Evolutionary conservation across 2,113 vertebrate species (phyloP), one percentile per base, ranked within the genome.

Genomic region (Peromyscus maniculatus): DNA sequence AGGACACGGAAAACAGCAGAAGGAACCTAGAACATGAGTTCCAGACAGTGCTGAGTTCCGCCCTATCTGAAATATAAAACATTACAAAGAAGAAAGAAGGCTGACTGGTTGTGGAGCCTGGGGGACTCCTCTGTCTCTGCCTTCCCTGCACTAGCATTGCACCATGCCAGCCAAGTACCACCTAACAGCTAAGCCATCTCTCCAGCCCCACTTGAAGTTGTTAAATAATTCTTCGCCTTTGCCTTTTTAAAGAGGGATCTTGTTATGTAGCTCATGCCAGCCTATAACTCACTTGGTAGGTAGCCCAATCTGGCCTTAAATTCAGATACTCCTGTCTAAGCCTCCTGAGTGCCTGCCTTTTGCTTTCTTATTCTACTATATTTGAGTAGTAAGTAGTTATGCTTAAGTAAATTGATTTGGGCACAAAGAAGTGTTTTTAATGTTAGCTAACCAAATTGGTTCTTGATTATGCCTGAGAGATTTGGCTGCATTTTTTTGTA

Each of bases 401-500:
- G 21, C 33, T 83, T 83, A 86, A 89, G 55, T 91, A 88, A 83
- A 79, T 74, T 67, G 31, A 17, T 87, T 93, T 91, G 43, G 4
- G 82, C 59, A 93, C 24, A 89, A 49, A 80, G 83, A 31, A 91
- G 11, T 69, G 71, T 92, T 95, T 94, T 92, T 5, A 64, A 64
- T 93, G 36, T 96, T 74, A 59, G 5, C 22, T 74, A 59, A 94
- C 36, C 66, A 94, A 91, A 95, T 83, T 87, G 4, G 31, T 83
- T 0, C 84, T 80, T 62, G 39, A 46, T 89, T 84, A 77, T 82
- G n/a, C 13, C 31, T 66, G n/a, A 71, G 36, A 96, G 5, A 90
- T 91, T 83, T 83, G 62, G 9, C n/a, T 94, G 12, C 69, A 74
- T 93, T 94, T 43, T 95, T 36, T 67, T 89, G 84, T 93, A 66